Conservation (phyloP, 2,113 vertebrate genomes). For the Penelope pileata region DNA sequence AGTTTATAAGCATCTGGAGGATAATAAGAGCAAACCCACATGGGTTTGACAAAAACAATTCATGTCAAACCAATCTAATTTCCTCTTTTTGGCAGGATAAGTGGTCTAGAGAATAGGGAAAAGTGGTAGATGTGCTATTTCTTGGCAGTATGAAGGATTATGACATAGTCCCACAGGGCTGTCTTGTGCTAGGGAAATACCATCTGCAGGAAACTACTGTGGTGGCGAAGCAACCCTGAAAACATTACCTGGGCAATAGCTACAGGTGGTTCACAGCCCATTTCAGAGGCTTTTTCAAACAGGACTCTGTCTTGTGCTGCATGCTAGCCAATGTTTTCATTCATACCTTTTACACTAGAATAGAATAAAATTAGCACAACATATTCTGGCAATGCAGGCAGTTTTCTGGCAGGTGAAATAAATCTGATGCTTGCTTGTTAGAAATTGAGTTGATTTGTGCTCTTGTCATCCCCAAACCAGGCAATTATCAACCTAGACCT, state of each 20-base stretch:
- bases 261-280: neutral
- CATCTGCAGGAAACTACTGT: neutral
- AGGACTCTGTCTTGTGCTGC: neutral
- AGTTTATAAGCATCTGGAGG: neutral
- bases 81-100: neutral
- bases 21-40: neutral
- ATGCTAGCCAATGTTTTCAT: neutral
- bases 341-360: neutral
- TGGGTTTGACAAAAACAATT: neutral
- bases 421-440: neutral
- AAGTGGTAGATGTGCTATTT: neutral
- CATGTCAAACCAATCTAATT: neutral
- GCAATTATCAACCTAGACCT: neutral
- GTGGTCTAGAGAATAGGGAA: neutral
- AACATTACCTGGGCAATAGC: neutral
- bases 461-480: accelerated
- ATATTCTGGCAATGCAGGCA: neutral
- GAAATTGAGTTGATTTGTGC: neutral
- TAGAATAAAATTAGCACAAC: neutral
- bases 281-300: neutral
- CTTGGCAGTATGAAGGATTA: neutral
- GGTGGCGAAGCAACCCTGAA: neutral
- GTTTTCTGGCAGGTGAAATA: neutral
- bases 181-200: neutral
- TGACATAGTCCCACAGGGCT: neutral